Percentiles rank a stretch among this genome's conserved stretches.
Evolutionary conservation across 1,140 invertebrate species (phyloP).

Genomic region (Centruroides vittatus): DNA sequence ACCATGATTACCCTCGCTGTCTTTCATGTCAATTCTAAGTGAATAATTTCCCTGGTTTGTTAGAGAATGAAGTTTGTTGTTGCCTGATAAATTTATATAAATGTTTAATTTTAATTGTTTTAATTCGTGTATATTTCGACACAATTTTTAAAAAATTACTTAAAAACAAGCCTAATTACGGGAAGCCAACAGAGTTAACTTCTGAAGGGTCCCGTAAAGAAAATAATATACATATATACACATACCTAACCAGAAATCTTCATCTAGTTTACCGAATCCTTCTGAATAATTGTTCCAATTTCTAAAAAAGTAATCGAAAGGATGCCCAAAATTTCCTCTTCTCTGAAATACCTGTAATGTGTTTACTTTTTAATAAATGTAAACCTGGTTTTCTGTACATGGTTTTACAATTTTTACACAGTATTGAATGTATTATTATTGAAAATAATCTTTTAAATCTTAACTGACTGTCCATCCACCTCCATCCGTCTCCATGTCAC

Average conservation of each 20-base stretch:
- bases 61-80: constrained; percentile 26
- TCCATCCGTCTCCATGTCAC: too few relatives aligned
- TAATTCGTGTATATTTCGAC: too few relatives aligned
- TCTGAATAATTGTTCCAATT: constrained; percentile 5
- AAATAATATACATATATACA: too few relatives aligned
- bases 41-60: constrained; percentile 25
- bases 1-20: neutral
- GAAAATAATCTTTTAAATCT: too few relatives aligned
- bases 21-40: constrained; percentile 7
- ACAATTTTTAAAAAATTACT: too few relatives aligned
- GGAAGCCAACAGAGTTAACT: too few relatives aligned
- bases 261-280: constrained; percentile 5
- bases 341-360: constrained; percentile 4
- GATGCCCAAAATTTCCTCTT: constrained; percentile 4
- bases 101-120: neutral
- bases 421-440: too few relatives aligned
- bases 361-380: too few relatives aligned
- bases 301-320: neutral
- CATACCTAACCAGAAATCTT: constrained; percentile 10
- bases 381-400: too few relatives aligned
- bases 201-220: too few relatives aligned
- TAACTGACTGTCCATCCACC: too few relatives aligned
- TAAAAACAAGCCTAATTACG: neutral
- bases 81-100: constrained; percentile 19
- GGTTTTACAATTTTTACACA: too few relatives aligned